A percentile compares a stretch with the other conserved stretches of the same genome.
Evolutionary conservation across 1,140 invertebrate genomes (phyloP).

Genomic region (Dendroctonus valens): DNA sequence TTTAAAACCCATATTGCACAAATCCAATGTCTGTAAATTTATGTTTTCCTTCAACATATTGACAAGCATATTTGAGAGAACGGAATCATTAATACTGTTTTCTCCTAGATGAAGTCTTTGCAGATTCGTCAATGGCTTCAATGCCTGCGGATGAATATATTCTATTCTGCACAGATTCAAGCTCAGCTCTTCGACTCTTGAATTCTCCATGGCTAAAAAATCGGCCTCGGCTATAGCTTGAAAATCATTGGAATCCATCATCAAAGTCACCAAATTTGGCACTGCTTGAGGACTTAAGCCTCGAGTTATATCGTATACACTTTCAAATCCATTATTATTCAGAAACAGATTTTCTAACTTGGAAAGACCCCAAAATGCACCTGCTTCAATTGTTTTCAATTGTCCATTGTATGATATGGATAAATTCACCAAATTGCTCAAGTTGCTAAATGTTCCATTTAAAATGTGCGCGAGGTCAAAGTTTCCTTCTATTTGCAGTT

Average conservation of each 20-base stretch:
- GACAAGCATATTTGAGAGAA: conserved; percentile 51
- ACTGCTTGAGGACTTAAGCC: conserved; percentile 28
- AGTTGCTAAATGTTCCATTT: conserved; percentile 38
- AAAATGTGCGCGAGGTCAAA: conserved; percentile 37
- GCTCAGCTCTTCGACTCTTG: conserved; percentile 47
- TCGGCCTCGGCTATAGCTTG: conserved; percentile 32
- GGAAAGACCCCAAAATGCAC: conserved; percentile 40
- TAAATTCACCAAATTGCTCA: conserved; percentile 41
- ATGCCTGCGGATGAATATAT: conserved; percentile 53
- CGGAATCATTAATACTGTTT: conserved; percentile 50
- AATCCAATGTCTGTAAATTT: conserved; percentile 51
- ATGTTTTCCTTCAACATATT: conserved; percentile 47
- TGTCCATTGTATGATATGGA: conserved; percentile 42
- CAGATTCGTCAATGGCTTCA: conserved; percentile 52
- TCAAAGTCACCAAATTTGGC: conserved; percentile 36
- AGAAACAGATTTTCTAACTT: conserved; percentile 39
- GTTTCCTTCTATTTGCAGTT: conserved; percentile 42
- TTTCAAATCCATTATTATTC: conserved; percentile 44
- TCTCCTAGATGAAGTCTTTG: conserved; percentile 52
- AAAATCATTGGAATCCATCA: conserved; percentile 42
- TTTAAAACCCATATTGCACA: conserved; percentile 55
- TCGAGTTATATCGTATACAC: conserved; percentile 36
- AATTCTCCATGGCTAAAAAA: conserved; percentile 37
- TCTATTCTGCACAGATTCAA: conserved; percentile 55
- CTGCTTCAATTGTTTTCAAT: conserved; percentile 37